Evolutionary conservation across 2,113 vertebrate genomes (phyloP), one percentile per base, ranked within the genome.

Genomic region (Sander vitreus): DNA sequence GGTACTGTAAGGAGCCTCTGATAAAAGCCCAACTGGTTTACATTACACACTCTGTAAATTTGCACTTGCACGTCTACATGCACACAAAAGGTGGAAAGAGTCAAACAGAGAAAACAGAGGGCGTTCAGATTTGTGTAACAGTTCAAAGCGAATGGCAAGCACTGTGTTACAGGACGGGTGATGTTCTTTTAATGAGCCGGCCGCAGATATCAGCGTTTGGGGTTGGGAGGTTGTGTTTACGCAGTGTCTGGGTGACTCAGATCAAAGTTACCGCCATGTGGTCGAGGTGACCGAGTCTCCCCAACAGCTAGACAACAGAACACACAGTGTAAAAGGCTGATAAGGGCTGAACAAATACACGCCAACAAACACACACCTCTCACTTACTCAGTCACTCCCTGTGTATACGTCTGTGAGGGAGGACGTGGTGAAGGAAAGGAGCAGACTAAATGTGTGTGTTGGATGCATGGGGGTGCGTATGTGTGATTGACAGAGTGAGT

Each of bases 261-360:
- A 86, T 88, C 69, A 91, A 88, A 89, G 78, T 16, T 25, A n/a
- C 21, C 6, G 12, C 27, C 50, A 50, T 63, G 59, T 75, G 85
- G 60, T 59, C 5, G 58, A 73, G 58, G 65, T 73, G 76, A 54
- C 76, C 48, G 5, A 36, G 33, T 62, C 73, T 78, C 51, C 16
- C 50, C 62, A 16, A 27, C 70, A 73, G 69, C 63, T 10, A 86
- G 59, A 83, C 30, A 36, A 69, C 62, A 67, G 21, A 64, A 70
- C 45, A 65, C 70, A 58, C 55, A n/a, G 60, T 25, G 39, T 39
- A 64, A 43, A 60, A 67, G 50, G 27, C 64, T 48, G 86, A 90
- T 88, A 89, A 82, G 83, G 21, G 58, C 70, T 65, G 72, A 79
- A 59, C 71, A 91, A 82, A 83, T 58, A 86, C 77, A 81, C 15